Percentiles rank a stretch among this genome's conserved stretches.
phyloP scores from a whole-genome alignment of 2,888 invertebrate species.

The Ryuthela nishihirai region DNA sequence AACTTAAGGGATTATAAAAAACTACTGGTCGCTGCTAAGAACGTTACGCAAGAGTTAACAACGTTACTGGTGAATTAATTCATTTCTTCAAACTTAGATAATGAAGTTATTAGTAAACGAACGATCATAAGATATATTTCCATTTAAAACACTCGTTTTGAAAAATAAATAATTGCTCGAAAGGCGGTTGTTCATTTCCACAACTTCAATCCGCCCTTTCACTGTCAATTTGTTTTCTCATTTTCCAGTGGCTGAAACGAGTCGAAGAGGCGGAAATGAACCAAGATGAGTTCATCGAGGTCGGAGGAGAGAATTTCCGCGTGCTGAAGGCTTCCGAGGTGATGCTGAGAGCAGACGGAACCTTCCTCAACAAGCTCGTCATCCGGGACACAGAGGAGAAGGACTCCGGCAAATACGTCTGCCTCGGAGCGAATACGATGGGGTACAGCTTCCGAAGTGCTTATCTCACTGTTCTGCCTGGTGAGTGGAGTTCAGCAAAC shows the following conservation, averaged over 20 bases:
- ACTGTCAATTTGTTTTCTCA: constrained; percentile 3
- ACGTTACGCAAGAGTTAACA: too few species aligned
- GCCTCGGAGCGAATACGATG: constrained; percentile 53
- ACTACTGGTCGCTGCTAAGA: too few species aligned
- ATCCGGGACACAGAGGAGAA: constrained; percentile 49
- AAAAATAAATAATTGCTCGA: too few species aligned
- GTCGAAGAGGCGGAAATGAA: constrained; percentile 47
- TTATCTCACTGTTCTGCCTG: constrained; percentile 49
- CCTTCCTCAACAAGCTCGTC: constrained; percentile 53
- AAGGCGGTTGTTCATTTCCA: too few species aligned
- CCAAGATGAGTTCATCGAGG: constrained; percentile 50
- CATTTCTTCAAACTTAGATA: too few species aligned
- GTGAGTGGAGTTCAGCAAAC: too few species aligned
- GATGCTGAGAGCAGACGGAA: constrained; percentile 47
- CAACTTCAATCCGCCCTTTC: too few species aligned
- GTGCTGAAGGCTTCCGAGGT: constrained; percentile 52
- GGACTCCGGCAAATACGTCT: constrained; percentile 55
- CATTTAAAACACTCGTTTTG: too few species aligned
- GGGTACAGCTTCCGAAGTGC: constrained; percentile 54
- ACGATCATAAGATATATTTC: too few species aligned
- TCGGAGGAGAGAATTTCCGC: constrained; percentile 51
- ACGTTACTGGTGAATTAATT: too few species aligned
- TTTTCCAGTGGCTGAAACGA: constrained; percentile 53
- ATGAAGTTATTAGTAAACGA: too few species aligned
- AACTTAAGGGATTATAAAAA: too few species aligned